A percentile compares a stretch with the other conserved stretches of the same genome.
These are phyloP conservation scores for Thamnaconus septentrionalis DNA, from an alignment of 2,113 vertebrate genomes.

Conservation along the genomic window DNA sequence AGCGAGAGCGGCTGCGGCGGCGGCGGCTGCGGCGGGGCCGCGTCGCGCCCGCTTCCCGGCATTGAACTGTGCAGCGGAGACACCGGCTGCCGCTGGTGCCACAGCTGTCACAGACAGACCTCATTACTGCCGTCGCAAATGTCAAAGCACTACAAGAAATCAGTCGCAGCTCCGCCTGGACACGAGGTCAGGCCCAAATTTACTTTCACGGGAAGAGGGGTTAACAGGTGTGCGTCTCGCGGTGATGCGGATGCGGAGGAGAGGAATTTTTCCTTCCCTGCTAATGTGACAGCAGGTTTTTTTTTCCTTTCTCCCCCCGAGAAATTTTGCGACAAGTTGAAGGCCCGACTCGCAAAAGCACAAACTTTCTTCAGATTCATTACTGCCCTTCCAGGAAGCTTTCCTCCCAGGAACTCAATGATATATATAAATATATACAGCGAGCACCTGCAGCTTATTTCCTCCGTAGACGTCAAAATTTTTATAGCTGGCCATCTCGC, in stretches of 20 bases:
- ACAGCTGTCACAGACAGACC: constrained; percentile 77
- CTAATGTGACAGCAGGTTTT: constrained; percentile 57
- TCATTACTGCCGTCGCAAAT: constrained; percentile 80
- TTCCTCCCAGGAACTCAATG: background rate
- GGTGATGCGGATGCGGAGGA: constrained; percentile 17
- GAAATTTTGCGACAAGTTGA: constrained; percentile 55
- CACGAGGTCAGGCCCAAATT: constrained; percentile 60
- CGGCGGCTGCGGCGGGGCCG: constrained; percentile 57
- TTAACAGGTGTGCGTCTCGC: constrained; percentile 42
- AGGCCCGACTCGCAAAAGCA: constrained; percentile 32
- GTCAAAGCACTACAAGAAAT: constrained; percentile 79
- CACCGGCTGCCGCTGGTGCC: constrained; percentile 73
- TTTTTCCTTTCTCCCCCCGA: no score
- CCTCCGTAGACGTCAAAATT: constrained; percentile 12
- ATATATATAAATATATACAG: constrained; percentile 1
- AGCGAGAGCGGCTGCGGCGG: constrained; percentile 68
- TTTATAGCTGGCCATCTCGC: constrained; percentile 8
- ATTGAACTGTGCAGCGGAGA: constrained; percentile 67
- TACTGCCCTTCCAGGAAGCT: constrained; percentile 52
- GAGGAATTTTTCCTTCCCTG: constrained; percentile 34
- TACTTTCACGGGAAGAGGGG: constrained; percentile 56
- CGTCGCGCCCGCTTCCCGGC: constrained; percentile 65
- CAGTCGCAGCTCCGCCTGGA: constrained; percentile 69
- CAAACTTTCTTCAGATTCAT: constrained; percentile 60
- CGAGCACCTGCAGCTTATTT: constrained; percentile 18